Percentiles rank a stretch among this genome's conserved stretches.
These are phyloP conservation scores for Rotaria socialis DNA, from an alignment of 2,888 invertebrate genomes.

Conservation along the genomic window DNA sequence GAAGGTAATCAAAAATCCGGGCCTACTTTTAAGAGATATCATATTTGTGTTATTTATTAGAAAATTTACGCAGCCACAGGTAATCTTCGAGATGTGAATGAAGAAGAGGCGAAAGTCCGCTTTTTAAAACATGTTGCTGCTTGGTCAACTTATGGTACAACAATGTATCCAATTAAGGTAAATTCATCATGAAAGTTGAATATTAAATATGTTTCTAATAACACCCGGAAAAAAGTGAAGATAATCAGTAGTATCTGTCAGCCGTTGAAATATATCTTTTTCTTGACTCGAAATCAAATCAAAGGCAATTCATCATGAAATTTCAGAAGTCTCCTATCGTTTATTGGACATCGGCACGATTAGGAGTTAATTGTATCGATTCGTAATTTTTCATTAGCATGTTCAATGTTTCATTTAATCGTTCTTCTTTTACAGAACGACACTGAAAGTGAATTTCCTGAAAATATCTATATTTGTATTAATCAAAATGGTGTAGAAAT, in stretches of 20 bases:
- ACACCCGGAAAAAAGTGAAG: no score
- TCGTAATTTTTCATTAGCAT: no score
- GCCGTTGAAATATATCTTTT: no score
- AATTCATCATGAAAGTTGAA: neutral
- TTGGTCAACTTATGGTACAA: constrained; percentile 23
- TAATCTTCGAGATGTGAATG: neutral
- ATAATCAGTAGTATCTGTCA: no score
- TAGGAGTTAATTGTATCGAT: no score
- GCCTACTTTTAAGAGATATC: neutral
- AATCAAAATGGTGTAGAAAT: constrained; percentile 20
- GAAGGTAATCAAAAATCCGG: neutral
- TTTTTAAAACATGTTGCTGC: neutral
- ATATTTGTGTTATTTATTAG: neutral
- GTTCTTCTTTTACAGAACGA: neutral
- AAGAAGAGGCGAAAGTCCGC: neutral
- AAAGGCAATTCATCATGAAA: no score
- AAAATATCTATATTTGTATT: constrained; percentile 8
- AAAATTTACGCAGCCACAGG: neutral
- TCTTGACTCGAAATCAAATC: no score
- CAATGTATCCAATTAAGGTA: neutral
- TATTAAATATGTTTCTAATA: no score
- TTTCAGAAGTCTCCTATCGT: no score
- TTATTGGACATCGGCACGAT: no score
- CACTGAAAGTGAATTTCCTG: constrained; percentile 17
- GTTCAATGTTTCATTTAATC: neutral